Base-by-base conservation (phyloP, 2,888 invertebrate species). In the Alviniconcha strummeri region DNA sequence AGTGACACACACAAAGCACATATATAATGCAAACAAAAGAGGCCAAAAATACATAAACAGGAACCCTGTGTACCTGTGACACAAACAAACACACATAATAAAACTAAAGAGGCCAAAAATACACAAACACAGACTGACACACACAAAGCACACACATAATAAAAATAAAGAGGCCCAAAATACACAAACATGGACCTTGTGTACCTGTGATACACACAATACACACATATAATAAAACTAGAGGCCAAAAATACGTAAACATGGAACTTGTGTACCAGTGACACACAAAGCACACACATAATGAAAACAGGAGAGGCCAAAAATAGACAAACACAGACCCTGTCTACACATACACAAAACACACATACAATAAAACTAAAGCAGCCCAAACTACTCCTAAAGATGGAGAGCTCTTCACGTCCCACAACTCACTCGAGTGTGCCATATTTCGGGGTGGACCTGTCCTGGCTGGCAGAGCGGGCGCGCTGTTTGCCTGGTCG, bases 401-500 rank as follows among this genome's bases (percentile, higher is more conserved):
- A 36, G 36, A 36, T 36, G 36, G 36, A 36, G 36, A 36, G 36
- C 36, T 36, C 36, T 36, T 36, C 36, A 36, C 36, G 3, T 36
- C 36, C 36, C 36, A 36, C 36, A 36, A 86, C 81, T 82, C 76
- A 82, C 82, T 82, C 82, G 0, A 82, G 36, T 0, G 80, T 77
- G 69, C 77, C 72, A 76, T 71, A 78, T 36, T 83, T 83, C 8
- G 79, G 83, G 11, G 60, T 15, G 60, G 74, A 54, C 15, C 91
- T 83, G 76, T 91, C 91, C 79, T 90, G 90, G 88, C 91, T 91
- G 84, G 90, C 91, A 67, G 91, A 91, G 4, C 92, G 87, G 8
- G 90, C 88, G 52, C 91, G 87, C 0, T 82, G 71, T 60, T 86
- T 83, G 76, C 87, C 83, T 8, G 86, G 83, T 55, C 86, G 85